These are phyloP conservation scores for Manacus vitellinus DNA, from an alignment of 2,113 vertebrate genomes.

Conservation along the genomic window DNA sequence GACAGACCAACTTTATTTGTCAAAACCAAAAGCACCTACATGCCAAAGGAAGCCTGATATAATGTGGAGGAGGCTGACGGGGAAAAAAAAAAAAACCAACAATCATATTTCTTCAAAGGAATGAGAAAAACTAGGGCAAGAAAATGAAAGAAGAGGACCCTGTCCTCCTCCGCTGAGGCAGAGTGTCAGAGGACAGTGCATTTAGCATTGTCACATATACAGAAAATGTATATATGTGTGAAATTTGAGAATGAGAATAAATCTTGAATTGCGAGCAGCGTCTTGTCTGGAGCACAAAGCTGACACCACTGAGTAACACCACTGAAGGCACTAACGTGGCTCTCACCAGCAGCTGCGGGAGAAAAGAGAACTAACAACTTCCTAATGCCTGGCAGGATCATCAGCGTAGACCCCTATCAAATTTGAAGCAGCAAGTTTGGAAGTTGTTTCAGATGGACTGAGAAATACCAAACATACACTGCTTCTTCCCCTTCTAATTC, in stretches of 20 bases:
- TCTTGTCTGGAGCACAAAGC: neutral
- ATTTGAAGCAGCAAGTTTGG: neutral
- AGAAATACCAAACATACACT: neutral
- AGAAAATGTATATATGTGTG: neutral
- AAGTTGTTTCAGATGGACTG: neutral
- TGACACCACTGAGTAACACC: neutral
- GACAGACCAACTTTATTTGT: constrained; percentile 12
- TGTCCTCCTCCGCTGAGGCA: neutral
- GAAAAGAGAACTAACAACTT: neutral
- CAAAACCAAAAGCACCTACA: neutral
- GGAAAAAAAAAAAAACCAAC: neutral
- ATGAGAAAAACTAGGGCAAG: neutral
- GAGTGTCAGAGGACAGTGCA: neutral
- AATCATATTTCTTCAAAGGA: neutral
- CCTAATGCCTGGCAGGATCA: rapidly evolving
- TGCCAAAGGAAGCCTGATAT: neutral
- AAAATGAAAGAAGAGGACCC: neutral
- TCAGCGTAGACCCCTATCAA: neutral
- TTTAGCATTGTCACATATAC: neutral
- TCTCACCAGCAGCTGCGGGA: neutral
- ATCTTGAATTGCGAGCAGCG: neutral
- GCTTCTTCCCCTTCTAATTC: neutral
- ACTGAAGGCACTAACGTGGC: neutral
- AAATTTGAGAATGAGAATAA: neutral
- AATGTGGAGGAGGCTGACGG: neutral